Percentiles rank a stretch among this genome's conserved stretches.
phyloP scores from a whole-genome alignment of 2,113 vertebrate species.

The Saimiri boliviensis region DNA sequence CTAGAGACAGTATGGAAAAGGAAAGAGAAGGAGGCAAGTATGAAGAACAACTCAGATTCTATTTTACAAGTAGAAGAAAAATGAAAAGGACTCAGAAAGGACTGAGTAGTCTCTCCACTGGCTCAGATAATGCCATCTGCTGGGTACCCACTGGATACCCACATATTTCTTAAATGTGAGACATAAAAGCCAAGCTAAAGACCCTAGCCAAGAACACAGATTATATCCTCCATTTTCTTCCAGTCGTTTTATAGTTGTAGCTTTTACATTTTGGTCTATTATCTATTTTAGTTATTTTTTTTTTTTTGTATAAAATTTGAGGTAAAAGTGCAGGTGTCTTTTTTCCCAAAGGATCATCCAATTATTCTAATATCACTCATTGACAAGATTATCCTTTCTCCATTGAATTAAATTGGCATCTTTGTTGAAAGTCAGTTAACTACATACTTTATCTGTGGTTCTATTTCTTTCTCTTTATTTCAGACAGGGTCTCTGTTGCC shows the following conservation, averaged over 20 bases:
- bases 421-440: not conserved
- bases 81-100: not conserved
- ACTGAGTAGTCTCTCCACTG: not conserved
- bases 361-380: not conserved
- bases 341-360: not conserved
- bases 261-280: not conserved
- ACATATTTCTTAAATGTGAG: not conserved
- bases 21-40: not conserved
- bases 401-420: not conserved
- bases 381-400: not conserved
- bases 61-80: not conserved
- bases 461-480: not conserved
- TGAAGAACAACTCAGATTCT: not conserved
- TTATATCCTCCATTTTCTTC: slow-evolving; percentile 6
- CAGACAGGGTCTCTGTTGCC: not conserved
- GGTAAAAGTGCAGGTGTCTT: not conserved
- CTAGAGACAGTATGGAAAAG: not conserved
- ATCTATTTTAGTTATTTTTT: not conserved
- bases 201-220: not conserved
- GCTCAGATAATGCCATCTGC: not conserved
- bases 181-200: too few relatives aligned
- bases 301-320: not conserved
- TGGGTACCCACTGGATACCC: not conserved
- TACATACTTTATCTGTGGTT: not conserved
- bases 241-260: not conserved